A percentile compares a stretch with the other conserved stretches of the same genome.
Evolutionary conservation across 2,113 vertebrate genomes (phyloP).

Genomic region (Engraulis encrasicolus): DNA sequence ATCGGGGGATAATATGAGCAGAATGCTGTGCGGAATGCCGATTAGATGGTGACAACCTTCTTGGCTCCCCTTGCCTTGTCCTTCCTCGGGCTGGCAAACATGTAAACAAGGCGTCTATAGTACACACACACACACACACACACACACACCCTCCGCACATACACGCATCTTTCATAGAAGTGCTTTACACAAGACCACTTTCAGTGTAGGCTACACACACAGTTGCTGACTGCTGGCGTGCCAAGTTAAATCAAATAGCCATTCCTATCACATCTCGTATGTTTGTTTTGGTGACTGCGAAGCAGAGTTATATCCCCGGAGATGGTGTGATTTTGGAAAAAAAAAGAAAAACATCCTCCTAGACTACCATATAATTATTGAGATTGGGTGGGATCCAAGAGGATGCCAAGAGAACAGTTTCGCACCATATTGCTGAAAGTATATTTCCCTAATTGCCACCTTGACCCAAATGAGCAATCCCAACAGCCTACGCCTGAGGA

Average conservation of each 20-base stretch:
- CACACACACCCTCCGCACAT: too few species aligned
- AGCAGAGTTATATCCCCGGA: not conserved
- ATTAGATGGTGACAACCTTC: constrained; percentile 62
- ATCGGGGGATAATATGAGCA: constrained; percentile 65
- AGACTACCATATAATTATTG: not conserved
- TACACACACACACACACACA: too few species aligned
- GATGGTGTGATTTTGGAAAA: not conserved
- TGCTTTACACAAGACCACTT: not conserved
- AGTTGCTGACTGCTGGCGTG: not conserved
- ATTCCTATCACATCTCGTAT: not conserved
- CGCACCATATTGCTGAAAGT: not conserved
- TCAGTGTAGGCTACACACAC: not conserved
- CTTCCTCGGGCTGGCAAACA: constrained; percentile 60
- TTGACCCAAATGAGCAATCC: not conserved
- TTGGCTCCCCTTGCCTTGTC: constrained; percentile 65
- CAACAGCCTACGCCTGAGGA: not conserved
- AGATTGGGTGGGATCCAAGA: not conserved
- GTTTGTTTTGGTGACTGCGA: constrained; percentile 14
- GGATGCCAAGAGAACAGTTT: not conserved
- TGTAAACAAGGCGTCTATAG: constrained; percentile 64
- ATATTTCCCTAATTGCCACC: not conserved
- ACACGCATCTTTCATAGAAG: constrained; percentile 5
- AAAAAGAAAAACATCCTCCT: not conserved
- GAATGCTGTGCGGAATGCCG: constrained; percentile 57
- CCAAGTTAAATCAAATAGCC: not conserved